A percentile compares a stretch with the other conserved stretches of the same genome.
Evolutionary conservation across 2,888 invertebrate species (phyloP).

Genomic region (Cheilosia scutellata): DNA sequence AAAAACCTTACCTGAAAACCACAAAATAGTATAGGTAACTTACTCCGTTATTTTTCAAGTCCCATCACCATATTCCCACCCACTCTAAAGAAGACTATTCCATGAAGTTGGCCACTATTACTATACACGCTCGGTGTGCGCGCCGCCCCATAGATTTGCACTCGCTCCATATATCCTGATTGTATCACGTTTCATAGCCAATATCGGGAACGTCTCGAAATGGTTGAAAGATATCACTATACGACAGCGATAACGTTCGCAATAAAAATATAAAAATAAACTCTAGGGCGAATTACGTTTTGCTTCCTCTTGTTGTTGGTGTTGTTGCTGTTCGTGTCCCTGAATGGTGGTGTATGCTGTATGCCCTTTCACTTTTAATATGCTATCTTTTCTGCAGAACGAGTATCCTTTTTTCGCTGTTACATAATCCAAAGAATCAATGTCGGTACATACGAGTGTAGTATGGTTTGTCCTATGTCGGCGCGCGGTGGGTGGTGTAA

Average conservation of each 20-base stretch:
- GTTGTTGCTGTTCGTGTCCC: neutral
- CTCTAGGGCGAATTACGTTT: slow-evolving; percentile 1
- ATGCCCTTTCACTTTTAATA: slow-evolving; percentile 5
- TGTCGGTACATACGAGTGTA: slow-evolving; percentile 52
- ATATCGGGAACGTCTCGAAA: slow-evolving; percentile 63
- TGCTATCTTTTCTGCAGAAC: neutral
- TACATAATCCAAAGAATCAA: slow-evolving; percentile 67
- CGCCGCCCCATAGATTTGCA: slow-evolving; percentile 44
- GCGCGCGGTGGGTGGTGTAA: neutral
- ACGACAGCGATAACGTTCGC: slow-evolving; percentile 60
- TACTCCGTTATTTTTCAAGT: slow-evolving; percentile 10
- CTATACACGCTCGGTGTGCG: too few species aligned
- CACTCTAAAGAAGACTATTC: too few species aligned
- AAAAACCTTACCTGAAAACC: slow-evolving; percentile 3
- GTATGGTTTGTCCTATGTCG: neutral
- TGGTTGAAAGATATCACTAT: slow-evolving; percentile 64
- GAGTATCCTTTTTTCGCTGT: slow-evolving; percentile 33
- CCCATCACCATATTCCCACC: neutral
- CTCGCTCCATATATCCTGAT: slow-evolving; percentile 36
- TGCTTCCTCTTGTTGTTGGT: neutral
- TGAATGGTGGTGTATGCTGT: too few species aligned
- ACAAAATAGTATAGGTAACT: neutral
- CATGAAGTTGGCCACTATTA: too few species aligned
- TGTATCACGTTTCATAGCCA: slow-evolving; percentile 73
- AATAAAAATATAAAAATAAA: slow-evolving; percentile 56